A percentile compares a stretch with the other conserved stretches of the same genome.
These are phyloP conservation scores for Diorhabda elongata DNA, from an alignment of 1,140 invertebrate species.

Conservation along the genomic window DNA sequence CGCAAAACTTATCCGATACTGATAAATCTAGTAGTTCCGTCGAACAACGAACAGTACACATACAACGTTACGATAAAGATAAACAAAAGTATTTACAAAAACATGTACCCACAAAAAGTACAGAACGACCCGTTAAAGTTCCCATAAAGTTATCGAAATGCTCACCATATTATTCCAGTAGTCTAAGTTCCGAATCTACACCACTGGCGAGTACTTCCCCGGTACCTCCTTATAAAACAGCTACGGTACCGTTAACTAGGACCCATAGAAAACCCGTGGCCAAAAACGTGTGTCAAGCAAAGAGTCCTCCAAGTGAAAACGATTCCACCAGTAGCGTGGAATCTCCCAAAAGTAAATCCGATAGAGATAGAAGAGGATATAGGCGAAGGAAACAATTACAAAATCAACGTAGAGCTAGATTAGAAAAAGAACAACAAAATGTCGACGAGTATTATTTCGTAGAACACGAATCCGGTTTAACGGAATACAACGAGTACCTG, in stretches of 20 bases:
- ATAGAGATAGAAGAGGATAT: conserved; percentile 57
- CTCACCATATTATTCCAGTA: conserved; percentile 66
- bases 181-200: conserved; percentile 59
- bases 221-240: conserved; percentile 40
- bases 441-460: conserved; percentile 47
- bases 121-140: conserved; percentile 51
- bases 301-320: conserved; percentile 64
- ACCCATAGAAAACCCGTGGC: conserved; percentile 41
- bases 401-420: conserved; percentile 44
- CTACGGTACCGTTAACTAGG: conserved; percentile 45
- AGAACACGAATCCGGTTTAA: conserved; percentile 37
- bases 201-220: conserved; percentile 37
- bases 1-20: conserved; percentile 38
- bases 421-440: conserved; percentile 33
- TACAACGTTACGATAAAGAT: conserved; percentile 43
- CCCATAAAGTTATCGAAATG: conserved; percentile 59
- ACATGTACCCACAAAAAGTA: conserved; percentile 36
- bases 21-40: conserved; percentile 45
- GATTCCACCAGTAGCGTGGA: conserved; percentile 66
- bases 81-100: conserved; percentile 43
- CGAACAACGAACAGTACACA: conserved; percentile 42
- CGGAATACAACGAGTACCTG: conserved; percentile 41
- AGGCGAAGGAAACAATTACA: conserved; percentile 58
- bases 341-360: conserved; percentile 54
- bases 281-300: conserved; percentile 46